Conservation (phyloP, 2,888 invertebrate species). For the Drepanosiphum platanoidis region DNA sequence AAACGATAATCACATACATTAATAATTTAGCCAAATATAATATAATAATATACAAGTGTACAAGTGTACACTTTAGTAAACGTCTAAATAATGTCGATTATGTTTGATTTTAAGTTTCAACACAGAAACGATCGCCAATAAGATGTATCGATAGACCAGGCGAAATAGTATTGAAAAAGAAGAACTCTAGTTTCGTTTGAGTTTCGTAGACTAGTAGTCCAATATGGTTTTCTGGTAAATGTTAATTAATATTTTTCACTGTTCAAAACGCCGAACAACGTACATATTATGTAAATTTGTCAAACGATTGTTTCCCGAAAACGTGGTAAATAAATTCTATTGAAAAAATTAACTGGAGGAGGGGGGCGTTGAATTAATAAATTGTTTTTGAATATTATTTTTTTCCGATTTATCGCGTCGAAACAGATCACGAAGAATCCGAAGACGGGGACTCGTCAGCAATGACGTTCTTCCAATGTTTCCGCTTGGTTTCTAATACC, state of each 20-base stretch:
- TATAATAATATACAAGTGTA: not conserved
- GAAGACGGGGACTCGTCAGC: conserved; percentile 56
- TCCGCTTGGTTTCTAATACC: conserved; percentile 56
- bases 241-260: too few relatives aligned
- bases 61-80: not conserved
- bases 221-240: too few relatives aligned
- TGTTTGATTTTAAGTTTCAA: not conserved
- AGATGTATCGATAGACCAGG: not conserved
- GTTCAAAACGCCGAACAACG: too few relatives aligned
- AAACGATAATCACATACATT: not conserved
- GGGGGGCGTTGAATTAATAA: not conserved
- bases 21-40: not conserved
- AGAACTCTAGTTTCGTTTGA: not conserved
- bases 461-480: conserved; percentile 58
- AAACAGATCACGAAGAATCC: conserved; percentile 42
- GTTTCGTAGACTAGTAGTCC: too few relatives aligned
- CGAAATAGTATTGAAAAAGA: not conserved
- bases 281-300: too few relatives aligned
- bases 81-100: not conserved
- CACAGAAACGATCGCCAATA: not conserved
- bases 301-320: too few relatives aligned
- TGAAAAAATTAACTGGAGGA: not conserved
- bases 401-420: not conserved
- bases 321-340: not conserved
- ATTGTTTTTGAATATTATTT: not conserved